Conservation (phyloP, 2,113 vertebrate species). For the Sclerurus mexicanus region DNA sequence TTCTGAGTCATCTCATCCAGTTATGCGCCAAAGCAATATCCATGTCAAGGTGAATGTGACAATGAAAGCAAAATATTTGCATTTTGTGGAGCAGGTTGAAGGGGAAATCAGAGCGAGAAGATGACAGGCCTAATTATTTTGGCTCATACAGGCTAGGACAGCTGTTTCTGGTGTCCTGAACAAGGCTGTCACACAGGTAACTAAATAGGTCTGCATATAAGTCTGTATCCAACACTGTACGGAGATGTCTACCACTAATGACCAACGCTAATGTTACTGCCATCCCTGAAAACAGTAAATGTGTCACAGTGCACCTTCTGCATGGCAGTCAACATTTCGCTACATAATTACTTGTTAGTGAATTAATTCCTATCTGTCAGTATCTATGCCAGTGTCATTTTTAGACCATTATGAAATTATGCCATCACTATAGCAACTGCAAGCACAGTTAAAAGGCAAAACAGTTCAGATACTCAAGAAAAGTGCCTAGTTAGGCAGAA, state of each 20-base stretch:
- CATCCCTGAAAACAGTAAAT: conserved; percentile 89
- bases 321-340: conserved; percentile 93
- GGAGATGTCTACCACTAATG: conserved; percentile 96
- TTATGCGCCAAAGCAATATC: conserved; percentile 99
- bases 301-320: conserved; percentile 90
- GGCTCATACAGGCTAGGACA: conserved; percentile 99
- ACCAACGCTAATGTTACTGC: conserved; percentile 99
- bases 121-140: conserved; percentile 99
- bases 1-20: conserved; percentile 99
- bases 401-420: conserved; percentile 89
- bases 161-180: conserved; percentile 99
- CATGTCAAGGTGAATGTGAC: conserved; percentile 99
- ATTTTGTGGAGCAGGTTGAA: conserved; percentile 98
- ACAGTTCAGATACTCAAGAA: conserved; percentile 77
- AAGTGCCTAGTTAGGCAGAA: conserved; percentile 79
- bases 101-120: conserved; percentile 96
- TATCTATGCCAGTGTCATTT: conserved; percentile 83
- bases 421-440: conserved; percentile 85
- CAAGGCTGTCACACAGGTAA: conserved; percentile 99
- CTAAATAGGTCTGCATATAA: conserved; percentile 97
- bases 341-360: conserved; percentile 95
- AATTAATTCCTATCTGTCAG: conserved; percentile 95
- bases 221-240: conserved; percentile 89
- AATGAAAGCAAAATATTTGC: conserved; percentile 99
- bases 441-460: conserved; percentile 81